Conservation (phyloP, 2,113 vertebrate species). For the Serilophus lunatus region DNA sequence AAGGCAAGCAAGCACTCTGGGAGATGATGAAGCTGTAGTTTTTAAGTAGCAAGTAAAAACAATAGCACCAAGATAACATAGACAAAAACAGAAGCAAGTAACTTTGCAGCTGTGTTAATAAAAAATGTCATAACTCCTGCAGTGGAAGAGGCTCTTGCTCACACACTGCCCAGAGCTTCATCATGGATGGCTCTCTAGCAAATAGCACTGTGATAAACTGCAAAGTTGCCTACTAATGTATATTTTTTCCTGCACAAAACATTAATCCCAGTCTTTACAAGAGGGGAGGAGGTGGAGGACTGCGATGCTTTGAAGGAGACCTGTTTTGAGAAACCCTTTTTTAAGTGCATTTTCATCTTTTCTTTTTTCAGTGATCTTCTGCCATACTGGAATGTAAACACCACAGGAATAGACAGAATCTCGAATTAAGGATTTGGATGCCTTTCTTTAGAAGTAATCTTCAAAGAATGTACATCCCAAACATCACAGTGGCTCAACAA, state of each 20-base stretch:
- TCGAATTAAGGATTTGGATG: constrained; percentile 78
- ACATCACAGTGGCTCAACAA: constrained; percentile 73
- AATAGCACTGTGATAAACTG: background rate
- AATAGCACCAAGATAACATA: constrained; percentile 46
- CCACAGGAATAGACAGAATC: constrained; percentile 79
- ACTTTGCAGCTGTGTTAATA: background rate
- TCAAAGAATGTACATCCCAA: constrained; percentile 78
- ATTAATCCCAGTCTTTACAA: constrained; percentile 28
- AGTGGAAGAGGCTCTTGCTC: background rate
- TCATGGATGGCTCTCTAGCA: background rate
- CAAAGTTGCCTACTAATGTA: background rate
- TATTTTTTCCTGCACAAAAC: constrained; percentile 26
- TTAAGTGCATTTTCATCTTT: constrained; percentile 67
- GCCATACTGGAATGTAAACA: constrained; percentile 79
- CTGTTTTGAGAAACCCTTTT: constrained; percentile 50
- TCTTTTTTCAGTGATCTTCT: constrained; percentile 71
- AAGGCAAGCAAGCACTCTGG: background rate
- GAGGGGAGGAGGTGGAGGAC: constrained; percentile 46
- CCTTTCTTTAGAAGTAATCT: constrained; percentile 80
- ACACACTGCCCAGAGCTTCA: background rate
- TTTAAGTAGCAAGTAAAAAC: constrained; percentile 58
- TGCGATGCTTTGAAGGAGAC: constrained; percentile 63
- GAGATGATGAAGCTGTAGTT: constrained; percentile 33
- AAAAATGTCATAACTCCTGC: background rate
- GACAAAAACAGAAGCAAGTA: background rate